These are phyloP conservation scores for Brachyalestes nurse DNA, from an alignment of 2,797 vertebrate species.

Conservation along the genomic window DNA sequence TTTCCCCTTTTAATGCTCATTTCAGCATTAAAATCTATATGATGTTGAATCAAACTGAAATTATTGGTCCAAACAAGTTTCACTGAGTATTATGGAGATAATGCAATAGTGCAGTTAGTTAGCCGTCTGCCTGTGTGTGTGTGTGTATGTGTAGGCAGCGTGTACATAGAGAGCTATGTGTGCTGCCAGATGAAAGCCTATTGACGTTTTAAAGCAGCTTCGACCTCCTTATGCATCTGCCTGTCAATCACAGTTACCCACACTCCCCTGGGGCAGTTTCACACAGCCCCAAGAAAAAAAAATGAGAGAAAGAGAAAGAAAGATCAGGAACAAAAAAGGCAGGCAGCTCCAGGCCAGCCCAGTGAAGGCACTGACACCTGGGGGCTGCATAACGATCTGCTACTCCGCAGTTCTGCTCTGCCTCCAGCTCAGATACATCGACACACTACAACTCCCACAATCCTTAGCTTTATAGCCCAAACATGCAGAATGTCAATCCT, in stretches of 20 bases:
- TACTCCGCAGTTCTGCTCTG: conserved; percentile 36
- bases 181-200: conserved; percentile 53
- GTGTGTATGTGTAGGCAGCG: conserved; percentile 22
- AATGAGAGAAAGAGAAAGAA: conserved; percentile 40
- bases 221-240: conserved; percentile 79
- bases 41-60: neutral
- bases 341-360: conserved; percentile 63
- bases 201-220: conserved; percentile 73
- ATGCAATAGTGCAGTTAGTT: neutral
- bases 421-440: conserved; percentile 41
- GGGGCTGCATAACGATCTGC: conserved; percentile 79
- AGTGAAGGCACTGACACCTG: conserved; percentile 74
- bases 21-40: conserved; percentile 8
- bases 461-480: conserved; percentile 35
- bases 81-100: neutral
- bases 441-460: conserved; percentile 57
- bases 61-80: neutral
- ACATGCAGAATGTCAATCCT: conserved; percentile 33
- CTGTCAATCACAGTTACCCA: conserved; percentile 81
- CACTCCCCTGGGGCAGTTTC: conserved; percentile 73
- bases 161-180: conserved; percentile 37
- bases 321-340: conserved; percentile 43
- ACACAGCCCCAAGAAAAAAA: conserved; percentile 64
- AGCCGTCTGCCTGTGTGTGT: conserved; percentile 3
- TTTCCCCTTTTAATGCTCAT: neutral